Percentiles rank a stretch among this genome's conserved stretches.
Evolutionary conservation across 2,113 vertebrate genomes (phyloP).

Genomic region (Zosterops hypoxanthus): DNA sequence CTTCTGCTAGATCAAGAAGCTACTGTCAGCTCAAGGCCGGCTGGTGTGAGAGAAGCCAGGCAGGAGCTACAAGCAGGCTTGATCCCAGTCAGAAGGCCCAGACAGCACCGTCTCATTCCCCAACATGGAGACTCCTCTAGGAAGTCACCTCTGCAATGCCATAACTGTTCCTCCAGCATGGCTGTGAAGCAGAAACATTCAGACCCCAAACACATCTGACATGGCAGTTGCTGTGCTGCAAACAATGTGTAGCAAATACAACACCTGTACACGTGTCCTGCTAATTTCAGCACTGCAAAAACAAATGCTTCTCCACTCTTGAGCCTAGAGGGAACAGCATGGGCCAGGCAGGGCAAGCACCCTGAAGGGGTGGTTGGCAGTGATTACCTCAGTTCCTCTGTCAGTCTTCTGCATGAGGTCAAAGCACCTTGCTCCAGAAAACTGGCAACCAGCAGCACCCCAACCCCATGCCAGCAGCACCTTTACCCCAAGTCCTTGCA

Average conservation of each 20-base stretch:
- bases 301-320: not conserved
- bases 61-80: not conserved
- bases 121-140: not conserved
- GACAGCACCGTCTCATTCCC: not conserved
- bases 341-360: not conserved
- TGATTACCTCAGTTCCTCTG: not conserved
- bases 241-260: not conserved
- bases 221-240: not conserved
- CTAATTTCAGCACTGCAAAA: not conserved
- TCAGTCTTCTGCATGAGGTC: not conserved
- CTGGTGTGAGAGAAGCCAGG: not conserved
- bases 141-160: not conserved
- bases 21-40: not conserved
- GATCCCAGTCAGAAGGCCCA: not conserved
- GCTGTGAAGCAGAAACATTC: not conserved
- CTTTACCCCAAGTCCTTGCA: not conserved
- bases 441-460: not conserved
- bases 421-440: not conserved
- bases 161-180: not conserved
- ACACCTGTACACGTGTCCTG: not conserved
- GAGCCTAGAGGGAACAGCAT: not conserved
- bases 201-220: not conserved
- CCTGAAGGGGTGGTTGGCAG: not conserved
- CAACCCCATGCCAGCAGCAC: not conserved
- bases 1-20: not conserved